phyloP scores from a whole-genome alignment of 2,113 vertebrate species.

The Pantherophis guttatus region DNA sequence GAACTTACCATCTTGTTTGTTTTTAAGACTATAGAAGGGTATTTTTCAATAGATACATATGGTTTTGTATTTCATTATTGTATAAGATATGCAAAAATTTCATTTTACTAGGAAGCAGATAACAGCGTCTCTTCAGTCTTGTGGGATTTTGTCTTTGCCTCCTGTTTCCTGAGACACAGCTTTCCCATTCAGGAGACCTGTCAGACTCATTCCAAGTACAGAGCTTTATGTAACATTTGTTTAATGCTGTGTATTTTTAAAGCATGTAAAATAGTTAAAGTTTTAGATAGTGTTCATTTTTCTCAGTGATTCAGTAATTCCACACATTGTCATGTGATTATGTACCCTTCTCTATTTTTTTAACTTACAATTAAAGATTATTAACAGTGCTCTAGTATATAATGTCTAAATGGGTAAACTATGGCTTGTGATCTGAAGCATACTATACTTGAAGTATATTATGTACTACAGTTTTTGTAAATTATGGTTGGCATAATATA shows the following conservation, averaged over 20 bases:
- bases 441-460: neutral
- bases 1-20: neutral
- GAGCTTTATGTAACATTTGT: neutral
- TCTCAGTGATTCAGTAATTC: neutral
- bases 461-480: neutral
- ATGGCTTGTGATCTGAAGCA: neutral
- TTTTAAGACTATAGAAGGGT: conserved; percentile 6
- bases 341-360: neutral
- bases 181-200: neutral
- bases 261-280: neutral
- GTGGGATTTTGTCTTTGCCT: neutral
- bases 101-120: neutral
- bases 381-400: neutral
- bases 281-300: neutral
- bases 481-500: neutral
- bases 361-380: neutral
- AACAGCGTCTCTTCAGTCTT: neutral
- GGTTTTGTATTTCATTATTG: conserved; percentile 10
- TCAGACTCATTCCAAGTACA: neutral
- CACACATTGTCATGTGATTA: neutral
- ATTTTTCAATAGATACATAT: neutral
- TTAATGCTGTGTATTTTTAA: neutral
- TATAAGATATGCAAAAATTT: neutral
- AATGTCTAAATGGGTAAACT: neutral
- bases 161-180: neutral